phyloP scores from a whole-genome alignment of 2,797 vertebrate species.

The Gymnothorax reevesii region DNA sequence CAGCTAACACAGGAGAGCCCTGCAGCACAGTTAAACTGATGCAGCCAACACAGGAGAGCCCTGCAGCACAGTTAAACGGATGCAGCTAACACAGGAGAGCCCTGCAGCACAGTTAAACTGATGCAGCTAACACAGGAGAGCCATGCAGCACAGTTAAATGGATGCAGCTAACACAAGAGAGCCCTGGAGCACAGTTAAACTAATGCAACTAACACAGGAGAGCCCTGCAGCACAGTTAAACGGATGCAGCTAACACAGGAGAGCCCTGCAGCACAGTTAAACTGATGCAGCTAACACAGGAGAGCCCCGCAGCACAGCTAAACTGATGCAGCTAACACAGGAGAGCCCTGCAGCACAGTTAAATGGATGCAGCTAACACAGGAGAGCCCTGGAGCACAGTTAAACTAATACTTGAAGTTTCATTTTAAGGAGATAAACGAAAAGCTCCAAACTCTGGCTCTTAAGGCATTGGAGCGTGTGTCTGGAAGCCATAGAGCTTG shows the following conservation, averaged over 20 bases:
- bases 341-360: neutral
- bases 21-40: no score
- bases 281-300: neutral
- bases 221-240: neutral
- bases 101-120: no score
- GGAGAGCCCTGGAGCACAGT: neutral
- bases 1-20: no score
- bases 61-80: constrained; percentile 1
- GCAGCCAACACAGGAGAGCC: neutral
- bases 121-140: neutral
- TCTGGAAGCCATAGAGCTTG: neutral
- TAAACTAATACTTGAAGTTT: neutral
- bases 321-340: neutral
- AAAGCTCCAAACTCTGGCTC: constrained; percentile 8
- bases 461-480: neutral
- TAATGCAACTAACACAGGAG: neutral
- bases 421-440: neutral
- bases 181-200: no score
- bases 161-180: no score
- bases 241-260: neutral
- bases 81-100: no score
- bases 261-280: no score
- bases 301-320: no score
- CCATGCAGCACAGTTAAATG: no score
- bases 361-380: no score